phyloP scores from a whole-genome alignment of 2,797 vertebrate species.

The Sebastes melanostomus region DNA sequence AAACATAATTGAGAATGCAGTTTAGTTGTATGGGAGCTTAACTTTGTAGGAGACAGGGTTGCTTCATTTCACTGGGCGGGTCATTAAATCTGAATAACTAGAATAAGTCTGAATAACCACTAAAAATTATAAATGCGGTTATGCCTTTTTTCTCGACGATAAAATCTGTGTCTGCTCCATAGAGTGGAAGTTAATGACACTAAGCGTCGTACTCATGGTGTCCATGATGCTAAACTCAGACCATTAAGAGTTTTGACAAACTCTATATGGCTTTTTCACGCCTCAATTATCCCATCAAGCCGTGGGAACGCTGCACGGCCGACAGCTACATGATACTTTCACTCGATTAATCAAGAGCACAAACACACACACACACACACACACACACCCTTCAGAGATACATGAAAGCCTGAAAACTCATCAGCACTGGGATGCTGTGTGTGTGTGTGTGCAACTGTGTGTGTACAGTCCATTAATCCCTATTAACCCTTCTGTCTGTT shows the following conservation, averaged over 20 bases:
- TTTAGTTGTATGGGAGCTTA: neutral
- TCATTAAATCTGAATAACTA: conserved; percentile 32
- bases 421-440: conserved; percentile 30
- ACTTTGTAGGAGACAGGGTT: neutral
- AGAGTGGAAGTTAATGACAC: conserved; percentile 51
- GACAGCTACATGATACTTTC: conserved; percentile 58
- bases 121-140: conserved; percentile 32
- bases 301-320: conserved; percentile 19
- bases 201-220: conserved; percentile 34
- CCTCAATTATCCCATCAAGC: conserved; percentile 72
- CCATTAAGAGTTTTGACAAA: conserved; percentile 69
- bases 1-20: neutral
- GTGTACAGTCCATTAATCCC: conserved; percentile 74
- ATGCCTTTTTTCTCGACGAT: conserved; percentile 26
- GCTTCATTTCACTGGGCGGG: conserved; percentile 16
- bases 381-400: conserved; percentile 35
- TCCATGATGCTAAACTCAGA: conserved; percentile 44
- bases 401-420: conserved; percentile 55
- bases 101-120: conserved; percentile 9
- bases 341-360: conserved; percentile 52
- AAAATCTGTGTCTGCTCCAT: conserved; percentile 40
- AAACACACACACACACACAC: conserved; percentile 20
- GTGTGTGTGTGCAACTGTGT: conserved; percentile 15
- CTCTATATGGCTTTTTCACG: conserved; percentile 61
- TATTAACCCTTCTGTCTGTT: conserved; percentile 76